Base-by-base conservation (phyloP, 2,888 invertebrate species). In the Amphipyra tragopoginis region DNA sequence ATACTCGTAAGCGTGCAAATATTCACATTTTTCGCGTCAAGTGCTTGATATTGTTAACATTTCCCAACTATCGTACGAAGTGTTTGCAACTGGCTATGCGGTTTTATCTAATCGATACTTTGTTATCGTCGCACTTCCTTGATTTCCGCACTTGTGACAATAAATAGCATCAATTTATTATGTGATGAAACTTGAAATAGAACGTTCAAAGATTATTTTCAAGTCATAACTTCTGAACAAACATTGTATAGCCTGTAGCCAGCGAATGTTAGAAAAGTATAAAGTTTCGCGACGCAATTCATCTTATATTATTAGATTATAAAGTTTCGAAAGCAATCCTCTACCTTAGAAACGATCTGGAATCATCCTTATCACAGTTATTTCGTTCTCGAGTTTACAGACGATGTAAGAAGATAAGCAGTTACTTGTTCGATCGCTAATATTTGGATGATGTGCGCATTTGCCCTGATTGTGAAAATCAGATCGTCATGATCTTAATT, bases 401-500 rank as follows among this genome's bases (percentile, higher is more conserved):
- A 73, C 74, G 72, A 63, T 65, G 71, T 77, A 79, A 80, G 79
- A 71, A 76, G 76, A 77, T 81, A 82, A 84, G 81, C 81, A 79
- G 69, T 75, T 79, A 72, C 81, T 84, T 82, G 78, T 55, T 45
- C 72, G 80, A 79, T 81, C 77, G 68, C 84, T 84, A 82, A 83
- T 81, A 79, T 79, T 21, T 81, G 74, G 26, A 82, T 80, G 76
- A 76, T 68, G 57, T 66, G 59, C 70, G 74, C 51, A 50, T 52
- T 79, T 76, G 66, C 54, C 71, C 42, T 13, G 8, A 49, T 38
- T 34, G 29, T 21, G 3, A 21, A 21, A 21, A 21, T 21, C 21
- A 21, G 21, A 21, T 21, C 21, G 21, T 21, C 21, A 21, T 21
- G 21, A n/a, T n/a, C n/a, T 21, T 21, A 21, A 21, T 21, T 29